Conservation (phyloP, 1,140 invertebrate genomes). For the Trinorchestia longiramus region DNA sequence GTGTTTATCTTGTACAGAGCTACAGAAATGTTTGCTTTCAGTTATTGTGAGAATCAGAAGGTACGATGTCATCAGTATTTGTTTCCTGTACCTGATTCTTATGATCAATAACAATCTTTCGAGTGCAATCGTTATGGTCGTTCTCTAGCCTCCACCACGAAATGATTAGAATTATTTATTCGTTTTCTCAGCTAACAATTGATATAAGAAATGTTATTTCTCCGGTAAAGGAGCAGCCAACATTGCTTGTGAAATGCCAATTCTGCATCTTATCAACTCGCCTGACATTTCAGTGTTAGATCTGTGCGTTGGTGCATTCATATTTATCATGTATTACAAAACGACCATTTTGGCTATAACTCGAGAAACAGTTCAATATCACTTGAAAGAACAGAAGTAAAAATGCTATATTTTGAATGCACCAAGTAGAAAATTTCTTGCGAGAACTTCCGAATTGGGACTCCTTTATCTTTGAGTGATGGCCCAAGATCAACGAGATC, state of each 20-base stretch:
- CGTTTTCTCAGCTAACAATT: background rate
- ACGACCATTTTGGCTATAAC: no score
- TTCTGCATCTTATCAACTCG: no score
- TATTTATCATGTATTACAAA: no score
- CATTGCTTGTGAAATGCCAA: background rate
- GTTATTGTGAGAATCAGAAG: background rate
- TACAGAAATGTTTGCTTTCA: background rate
- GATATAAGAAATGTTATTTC: background rate
- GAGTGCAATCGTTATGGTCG: background rate
- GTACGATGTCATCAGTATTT: background rate
- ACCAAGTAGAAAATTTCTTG: no score
- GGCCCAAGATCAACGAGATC: no score
- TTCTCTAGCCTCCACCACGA: background rate
- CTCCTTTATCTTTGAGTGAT: no score
- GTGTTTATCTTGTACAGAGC: background rate
- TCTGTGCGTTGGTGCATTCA: no score
- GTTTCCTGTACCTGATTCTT: background rate
- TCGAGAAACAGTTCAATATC: no score
- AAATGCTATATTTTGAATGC: no score
- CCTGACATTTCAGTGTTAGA: no score
- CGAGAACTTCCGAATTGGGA: no score
- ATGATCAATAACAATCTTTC: background rate
- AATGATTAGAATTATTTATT: background rate
- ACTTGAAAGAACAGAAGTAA: no score
- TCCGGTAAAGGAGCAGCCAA: background rate